Evolutionary conservation across 2,888 invertebrate genomes (phyloP).

Genomic region (Eilema caniola): DNA sequence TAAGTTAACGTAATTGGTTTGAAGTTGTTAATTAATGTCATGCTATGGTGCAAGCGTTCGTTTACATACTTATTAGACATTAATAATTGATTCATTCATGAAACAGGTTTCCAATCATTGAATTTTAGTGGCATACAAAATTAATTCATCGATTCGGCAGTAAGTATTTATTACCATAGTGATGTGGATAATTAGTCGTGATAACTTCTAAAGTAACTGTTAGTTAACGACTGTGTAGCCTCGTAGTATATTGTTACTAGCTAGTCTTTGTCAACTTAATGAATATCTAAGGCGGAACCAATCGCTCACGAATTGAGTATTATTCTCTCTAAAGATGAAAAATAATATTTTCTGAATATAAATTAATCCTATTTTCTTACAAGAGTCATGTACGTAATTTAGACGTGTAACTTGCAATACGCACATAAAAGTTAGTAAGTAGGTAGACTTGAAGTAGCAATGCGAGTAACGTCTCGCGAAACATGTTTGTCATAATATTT

Average conservation of each 20-base stretch:
- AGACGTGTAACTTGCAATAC: conserved; percentile 79
- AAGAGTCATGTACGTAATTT: conserved; percentile 75
- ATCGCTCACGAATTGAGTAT: conserved; percentile 76
- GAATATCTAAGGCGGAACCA: conserved; percentile 72
- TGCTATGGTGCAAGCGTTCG: conserved; percentile 60
- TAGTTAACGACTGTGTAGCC: conserved; percentile 79
- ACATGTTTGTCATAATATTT: conserved; percentile 48
- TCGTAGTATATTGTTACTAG: conserved; percentile 76
- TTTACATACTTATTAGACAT: conserved; percentile 60
- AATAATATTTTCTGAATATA: conserved; percentile 81
- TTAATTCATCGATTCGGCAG: conserved; percentile 66
- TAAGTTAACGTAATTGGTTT: conserved; percentile 76
- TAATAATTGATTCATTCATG: conserved; percentile 62
- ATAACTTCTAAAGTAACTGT: conserved; percentile 63
- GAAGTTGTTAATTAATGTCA: conserved; percentile 59
- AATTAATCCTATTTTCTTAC: conserved; percentile 85
- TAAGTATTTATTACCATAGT: conserved; percentile 59
- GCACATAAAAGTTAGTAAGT: conserved; percentile 74
- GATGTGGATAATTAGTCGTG: conserved; percentile 61
- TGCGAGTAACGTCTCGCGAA: conserved; percentile 52
- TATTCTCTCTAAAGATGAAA: conserved; percentile 71
- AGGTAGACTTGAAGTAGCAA: conserved; percentile 59
- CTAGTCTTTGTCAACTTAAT: conserved; percentile 71
- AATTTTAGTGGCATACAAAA: conserved; percentile 64
- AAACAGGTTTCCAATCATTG: conserved; percentile 79